These are phyloP conservation scores for Lypha dubia DNA, from an alignment of 2,888 invertebrate genomes.

Conservation along the genomic window DNA sequence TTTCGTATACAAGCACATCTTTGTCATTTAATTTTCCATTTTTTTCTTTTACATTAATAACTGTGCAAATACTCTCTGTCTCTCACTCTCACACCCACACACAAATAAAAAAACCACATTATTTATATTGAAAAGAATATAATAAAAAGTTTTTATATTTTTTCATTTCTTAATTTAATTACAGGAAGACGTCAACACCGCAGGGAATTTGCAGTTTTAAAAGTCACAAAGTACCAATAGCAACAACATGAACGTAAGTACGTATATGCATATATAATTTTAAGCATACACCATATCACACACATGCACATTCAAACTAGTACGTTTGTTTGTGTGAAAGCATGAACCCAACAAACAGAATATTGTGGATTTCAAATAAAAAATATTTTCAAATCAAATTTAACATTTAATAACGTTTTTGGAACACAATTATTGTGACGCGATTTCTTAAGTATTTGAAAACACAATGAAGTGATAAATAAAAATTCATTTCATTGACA, in stretches of 20 bases:
- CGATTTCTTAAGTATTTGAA: no score
- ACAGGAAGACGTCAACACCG: slow-evolving; percentile 73
- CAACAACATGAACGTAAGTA: slow-evolving; percentile 29
- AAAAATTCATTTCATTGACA: no score
- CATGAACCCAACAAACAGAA: background rate
- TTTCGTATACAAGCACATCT: slow-evolving; percentile 3
- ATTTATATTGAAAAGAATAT: background rate
- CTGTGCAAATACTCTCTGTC: slow-evolving; percentile 4
- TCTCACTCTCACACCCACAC: background rate
- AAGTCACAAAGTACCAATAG: slow-evolving; percentile 66
- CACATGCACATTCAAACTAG: background rate
- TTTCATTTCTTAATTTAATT: slow-evolving; percentile 74
- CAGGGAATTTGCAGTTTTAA: slow-evolving; percentile 68
- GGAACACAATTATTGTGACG: no score
- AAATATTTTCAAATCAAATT: background rate
- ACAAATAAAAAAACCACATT: background rate
- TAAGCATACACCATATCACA: background rate
- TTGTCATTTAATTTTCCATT: slow-evolving; percentile 6
- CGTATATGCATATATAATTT: background rate
- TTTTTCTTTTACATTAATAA: background rate
- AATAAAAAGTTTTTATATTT: slow-evolving; percentile 56
- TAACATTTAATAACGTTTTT: no score
- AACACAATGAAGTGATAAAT: no score
- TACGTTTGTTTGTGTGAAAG: slow-evolving; percentile 18
- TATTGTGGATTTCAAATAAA: fast-evolving